Conservation (phyloP, 2,797 vertebrate species). For the Hypotaenidia okinawae region DNA sequence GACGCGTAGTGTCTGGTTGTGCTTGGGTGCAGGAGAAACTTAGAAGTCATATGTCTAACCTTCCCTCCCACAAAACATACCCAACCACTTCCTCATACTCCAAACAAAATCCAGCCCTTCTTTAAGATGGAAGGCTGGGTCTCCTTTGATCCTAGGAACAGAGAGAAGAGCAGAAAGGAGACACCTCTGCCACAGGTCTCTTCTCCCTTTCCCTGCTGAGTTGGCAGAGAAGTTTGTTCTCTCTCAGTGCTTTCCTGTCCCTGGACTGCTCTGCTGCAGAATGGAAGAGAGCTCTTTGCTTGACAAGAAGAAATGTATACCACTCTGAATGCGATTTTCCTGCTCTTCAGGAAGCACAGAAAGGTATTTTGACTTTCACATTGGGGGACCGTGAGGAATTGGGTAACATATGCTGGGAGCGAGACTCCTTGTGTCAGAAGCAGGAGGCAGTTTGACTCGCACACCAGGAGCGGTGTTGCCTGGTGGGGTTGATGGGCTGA, state of each 20-base stretch:
- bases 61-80: conserved; percentile 46
- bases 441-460: not conserved
- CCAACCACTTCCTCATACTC: conserved; percentile 62
- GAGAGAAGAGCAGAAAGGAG: conserved; percentile 47
- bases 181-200: conserved; percentile 25
- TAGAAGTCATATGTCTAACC: not conserved
- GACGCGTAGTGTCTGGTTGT: not conserved
- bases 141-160: conserved; percentile 64
- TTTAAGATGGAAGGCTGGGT: conserved; percentile 48
- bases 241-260: not conserved
- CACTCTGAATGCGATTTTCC: conserved; percentile 55
- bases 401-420: not conserved
- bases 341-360: conserved; percentile 62
- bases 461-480: not conserved
- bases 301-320: conserved; percentile 28
- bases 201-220: not conserved
- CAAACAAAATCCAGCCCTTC: conserved; percentile 45
- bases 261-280: conserved; percentile 1
- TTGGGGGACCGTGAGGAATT: not conserved
- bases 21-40: not conserved
- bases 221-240: not conserved
- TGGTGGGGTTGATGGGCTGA: not conserved
- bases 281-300: conserved; percentile 51
- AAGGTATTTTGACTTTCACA: conserved; percentile 61
- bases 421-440: not conserved